Percentiles rank a stretch among this genome's conserved stretches.
These are phyloP conservation scores for Orius insidiosus DNA, from an alignment of 1,140 invertebrate genomes.

Conservation along the genomic window DNA sequence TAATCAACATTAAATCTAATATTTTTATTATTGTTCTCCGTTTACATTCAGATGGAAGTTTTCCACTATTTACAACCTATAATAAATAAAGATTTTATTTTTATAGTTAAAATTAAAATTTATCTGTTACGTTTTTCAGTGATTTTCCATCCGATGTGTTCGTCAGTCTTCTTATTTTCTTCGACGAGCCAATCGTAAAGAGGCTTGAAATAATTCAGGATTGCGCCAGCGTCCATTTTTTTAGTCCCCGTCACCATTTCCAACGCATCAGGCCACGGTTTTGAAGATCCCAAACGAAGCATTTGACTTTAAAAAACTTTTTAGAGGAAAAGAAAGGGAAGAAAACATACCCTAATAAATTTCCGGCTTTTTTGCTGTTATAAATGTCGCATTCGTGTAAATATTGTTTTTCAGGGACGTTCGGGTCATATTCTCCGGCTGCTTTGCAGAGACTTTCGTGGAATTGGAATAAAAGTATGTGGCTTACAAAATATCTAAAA, in stretches of 20 bases:
- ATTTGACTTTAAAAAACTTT: slow-evolving; percentile 39
- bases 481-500: slow-evolving; percentile 68
- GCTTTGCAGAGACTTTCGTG: slow-evolving; percentile 63
- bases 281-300: slow-evolving; percentile 60
- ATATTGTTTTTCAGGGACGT: slow-evolving; percentile 35
- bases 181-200: slow-evolving; percentile 57
- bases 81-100: no score
- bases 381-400: slow-evolving; percentile 75
- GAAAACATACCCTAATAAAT: slow-evolving; percentile 36
- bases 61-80: no score
- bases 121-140: no score
- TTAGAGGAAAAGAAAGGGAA: slow-evolving; percentile 33
- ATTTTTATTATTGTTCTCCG: no score
- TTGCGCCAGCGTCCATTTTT: slow-evolving; percentile 49
- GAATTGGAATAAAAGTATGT: slow-evolving; percentile 82
- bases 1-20: no score
- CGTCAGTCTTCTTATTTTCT: slow-evolving; percentile 53
- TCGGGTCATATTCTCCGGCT: slow-evolving; percentile 58
- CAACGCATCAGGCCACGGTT: slow-evolving; percentile 68
- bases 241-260: slow-evolving; percentile 57
- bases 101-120: no score
- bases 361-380: slow-evolving; percentile 56
- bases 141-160: slow-evolving; percentile 56
- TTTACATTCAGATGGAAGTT: no score
- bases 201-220: slow-evolving; percentile 61